phyloP scores from a whole-genome alignment of 2,797 vertebrate species.

The Chiroxiphia lanceolata region DNA sequence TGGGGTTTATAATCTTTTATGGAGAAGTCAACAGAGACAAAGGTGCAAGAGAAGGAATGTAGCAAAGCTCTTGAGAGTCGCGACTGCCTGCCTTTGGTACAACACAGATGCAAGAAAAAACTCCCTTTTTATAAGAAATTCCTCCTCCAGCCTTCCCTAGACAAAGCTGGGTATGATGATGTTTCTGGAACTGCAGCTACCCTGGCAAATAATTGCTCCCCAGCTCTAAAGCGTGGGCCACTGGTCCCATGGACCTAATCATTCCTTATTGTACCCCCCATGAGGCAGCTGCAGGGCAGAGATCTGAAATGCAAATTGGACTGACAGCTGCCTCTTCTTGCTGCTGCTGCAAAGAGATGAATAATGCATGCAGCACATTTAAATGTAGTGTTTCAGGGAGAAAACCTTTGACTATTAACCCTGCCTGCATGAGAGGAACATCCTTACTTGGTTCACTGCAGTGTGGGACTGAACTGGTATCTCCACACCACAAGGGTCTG shows the following conservation, averaged over 20 bases:
- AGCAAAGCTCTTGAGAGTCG: not conserved
- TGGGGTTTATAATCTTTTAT: not conserved
- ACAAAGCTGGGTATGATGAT: not conserved
- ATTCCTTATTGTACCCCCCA: not conserved
- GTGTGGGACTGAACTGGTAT: not conserved
- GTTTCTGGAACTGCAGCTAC: not conserved
- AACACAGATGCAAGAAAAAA: not conserved
- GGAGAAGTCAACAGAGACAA: not conserved
- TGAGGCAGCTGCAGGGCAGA: conserved; percentile 19
- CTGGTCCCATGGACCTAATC: not conserved
- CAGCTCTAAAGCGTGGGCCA: accelerated
- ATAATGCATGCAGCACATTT: conserved; percentile 50
- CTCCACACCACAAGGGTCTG: not conserved
- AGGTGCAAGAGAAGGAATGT: not conserved
- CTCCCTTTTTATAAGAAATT: not conserved
- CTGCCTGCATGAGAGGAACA: not conserved
- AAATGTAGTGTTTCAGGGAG: not conserved
- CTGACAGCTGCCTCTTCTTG: conserved; percentile 21
- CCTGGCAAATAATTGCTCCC: not conserved
- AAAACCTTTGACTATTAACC: not conserved
- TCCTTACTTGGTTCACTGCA: not conserved
- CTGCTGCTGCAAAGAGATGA: conserved; percentile 4
- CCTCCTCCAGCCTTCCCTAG: not conserved
- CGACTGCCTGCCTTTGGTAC: accelerated
- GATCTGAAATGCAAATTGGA: not conserved